Evolutionary conservation across 2,888 invertebrate genomes (phyloP), one percentile per base, ranked within the genome.

Genomic region (Pachliopta kotzebuea): DNA sequence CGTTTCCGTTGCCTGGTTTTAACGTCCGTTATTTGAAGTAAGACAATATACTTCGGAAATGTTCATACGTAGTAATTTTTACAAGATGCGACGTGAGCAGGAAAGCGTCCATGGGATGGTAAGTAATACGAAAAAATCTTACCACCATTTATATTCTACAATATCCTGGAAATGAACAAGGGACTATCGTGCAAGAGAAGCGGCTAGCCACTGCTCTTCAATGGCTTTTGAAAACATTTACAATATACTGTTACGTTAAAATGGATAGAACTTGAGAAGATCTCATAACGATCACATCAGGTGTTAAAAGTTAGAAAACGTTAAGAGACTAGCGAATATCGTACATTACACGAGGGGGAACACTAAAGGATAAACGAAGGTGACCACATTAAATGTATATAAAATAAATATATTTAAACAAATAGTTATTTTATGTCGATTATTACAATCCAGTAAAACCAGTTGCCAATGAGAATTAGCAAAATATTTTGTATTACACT

Each of bases 321-420:
- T 67, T 67, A 67, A 59, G 63, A 63, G 62, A 66, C 59, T 67
- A 61, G 67, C 62, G 66, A 70, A 65, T 65, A 58, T 65, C 61
- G 66, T 66, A 69, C 68, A 70, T 62, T 62, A 66, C 69, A 67
- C 73, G 68, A 68, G 61, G 72, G 75, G 72, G 74, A 71, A 63
- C 69, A 65, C 66, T 72, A 66, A 69, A 69, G 68, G 69, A 74
- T 75, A 76, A 73, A 72, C 3, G 58, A 56, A 55, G 59, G 26
- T 45, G 62, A 58, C 64, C 68, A 68, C n/a, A n/a, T 45, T 7
- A n/a, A 45, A 37, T 14, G 37, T 37, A 37, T 14, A 11, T 37
- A 37, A 37, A 37, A 37, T 37, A 2, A 37, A 37, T 0, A 37
- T 2, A 14, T 37, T 11, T 14, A 37, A 14, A 37, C 11, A 37